Evolutionary conservation across 2,113 vertebrate species (phyloP), one percentile per base, ranked within the genome.

Genomic region (Hassar affinis): DNA sequence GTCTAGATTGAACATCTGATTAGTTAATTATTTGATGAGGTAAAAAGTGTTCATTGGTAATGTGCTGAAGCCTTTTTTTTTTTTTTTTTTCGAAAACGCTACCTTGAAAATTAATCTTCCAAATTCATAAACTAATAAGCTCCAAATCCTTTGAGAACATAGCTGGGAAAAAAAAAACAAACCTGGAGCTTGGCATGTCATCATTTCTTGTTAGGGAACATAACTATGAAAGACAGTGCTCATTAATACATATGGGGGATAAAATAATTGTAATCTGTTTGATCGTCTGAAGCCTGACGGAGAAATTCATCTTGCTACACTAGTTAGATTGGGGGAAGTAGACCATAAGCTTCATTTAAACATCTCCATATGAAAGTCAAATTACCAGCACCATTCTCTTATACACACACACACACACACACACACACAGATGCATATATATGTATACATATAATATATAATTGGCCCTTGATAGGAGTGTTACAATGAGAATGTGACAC

Each of bases 251-350:
- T 92, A 93, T 87, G 91, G 90, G 89, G 92, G 93, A 90, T 93
- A 91, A 93, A 94, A 94, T 94, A 95, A 95, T 93, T 94, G 93
- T 94, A 93, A 94, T 94, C 91, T 94, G 94, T 94, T 94, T 94
- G 94, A 95, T 95, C 93, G 94, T 94, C 93, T 93, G 90, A 91
- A 92, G 88, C 86, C 90, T 94, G 94, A 95, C 94, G 93, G 92
- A 92, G 91, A 92, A 93, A 95, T 95, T 94, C 87, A 94, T 95
- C 94, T 95, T 94, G 78, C 79, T 90, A 89, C 92, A 91, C 91
- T 89, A 89, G 90, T 92, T 91, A 93, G 90, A 93, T 92, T 90
- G 89, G 87, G 91, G 91, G 93, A 94, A 93, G 93, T 93, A 91
- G 94, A 94, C 92, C 94, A 95, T 94, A 94, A 93, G 93, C 92